A percentile compares a stretch with the other conserved stretches of the same genome.
Evolutionary conservation across 2,797 vertebrate genomes (phyloP).

Genomic region (Sebastes paucispinis): DNA sequence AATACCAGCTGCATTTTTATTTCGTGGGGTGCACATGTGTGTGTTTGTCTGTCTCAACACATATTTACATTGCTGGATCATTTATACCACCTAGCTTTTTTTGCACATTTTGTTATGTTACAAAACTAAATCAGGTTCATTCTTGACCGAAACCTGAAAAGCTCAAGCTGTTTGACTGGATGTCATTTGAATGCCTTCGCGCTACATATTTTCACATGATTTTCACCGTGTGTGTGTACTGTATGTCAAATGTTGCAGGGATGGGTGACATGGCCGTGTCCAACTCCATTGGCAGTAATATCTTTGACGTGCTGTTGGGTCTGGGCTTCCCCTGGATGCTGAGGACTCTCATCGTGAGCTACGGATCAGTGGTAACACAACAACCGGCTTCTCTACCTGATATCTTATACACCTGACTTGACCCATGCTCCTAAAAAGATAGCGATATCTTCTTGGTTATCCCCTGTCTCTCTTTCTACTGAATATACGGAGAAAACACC

Average conservation of each 20-base stretch:
- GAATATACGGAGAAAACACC: too few species aligned
- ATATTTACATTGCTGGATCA: too few species aligned
- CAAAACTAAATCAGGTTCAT: not conserved
- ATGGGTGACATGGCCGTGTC: constrained; percentile 88
- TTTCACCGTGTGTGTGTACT: not conserved
- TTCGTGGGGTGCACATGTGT: too few species aligned
- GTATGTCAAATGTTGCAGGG: constrained; percentile 61
- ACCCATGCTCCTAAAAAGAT: not conserved
- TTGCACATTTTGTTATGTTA: not conserved
- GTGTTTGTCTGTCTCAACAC: too few species aligned
- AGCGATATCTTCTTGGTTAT: not conserved
- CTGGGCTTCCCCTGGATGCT: constrained; percentile 87
- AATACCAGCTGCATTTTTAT: not conserved
- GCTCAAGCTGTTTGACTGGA: not conserved
- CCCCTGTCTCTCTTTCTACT: not conserved
- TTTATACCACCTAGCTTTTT: too few species aligned
- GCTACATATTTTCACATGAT: not conserved
- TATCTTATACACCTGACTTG: not conserved
- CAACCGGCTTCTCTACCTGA: not conserved
- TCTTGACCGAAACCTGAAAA: not conserved
- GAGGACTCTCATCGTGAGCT: constrained; percentile 84
- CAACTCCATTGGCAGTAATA: constrained; percentile 87
- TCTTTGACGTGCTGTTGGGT: constrained; percentile 86
- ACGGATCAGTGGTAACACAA: constrained; percentile 81
- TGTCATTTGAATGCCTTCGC: not conserved